Evolutionary conservation across 2,797 vertebrate species (phyloP), one percentile per base, ranked within the genome.

Genomic region (Morus bassanus): DNA sequence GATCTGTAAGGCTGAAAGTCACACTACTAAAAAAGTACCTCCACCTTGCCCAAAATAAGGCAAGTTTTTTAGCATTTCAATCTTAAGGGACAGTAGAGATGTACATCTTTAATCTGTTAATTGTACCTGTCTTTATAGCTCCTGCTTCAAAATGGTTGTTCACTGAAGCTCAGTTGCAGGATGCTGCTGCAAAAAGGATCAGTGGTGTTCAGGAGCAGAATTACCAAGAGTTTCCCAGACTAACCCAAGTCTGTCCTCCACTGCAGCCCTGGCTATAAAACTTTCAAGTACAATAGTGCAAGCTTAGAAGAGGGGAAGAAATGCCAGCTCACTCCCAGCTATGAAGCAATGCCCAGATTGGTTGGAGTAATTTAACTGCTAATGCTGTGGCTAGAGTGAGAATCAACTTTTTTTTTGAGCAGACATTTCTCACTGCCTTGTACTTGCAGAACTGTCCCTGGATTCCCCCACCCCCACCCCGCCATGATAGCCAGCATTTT

Each of bases 391-490:
- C 39, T 68, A 30, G 43, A 82, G 21, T 22, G 59, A 89, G 27
- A 87, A 59, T 28, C 13, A 63, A 4, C 11, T 11, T n/a, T 77
- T 10, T 17, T 21, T 65, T 15, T 37, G 51, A 56, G 35, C 1
- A 73, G 28, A 19, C 16, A 39, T 37, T 28, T 48, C 28, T 93
- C 35, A 31, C 28, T 53, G 53, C 28, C 50, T 46, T 68, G 15
- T 51, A 64, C 59, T 88, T 69, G 41, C 43, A 89, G 76, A 81
- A 82, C 31, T 23, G 33, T 33, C 13, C 11, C 18, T 31, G 27
- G n/a, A 3, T 50, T 12, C 7, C 18, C 5, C 6, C 14, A 3
- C 8, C 2, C 1, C 17, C 4, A 2, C 28, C 25, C 5, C 39
- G 5, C 45, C 25, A 15, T 5, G 5, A 64, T 37, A 72, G 8